Evolutionary conservation across 1,140 invertebrate species (phyloP).

Genomic region (Euglossa dilemma): DNA sequence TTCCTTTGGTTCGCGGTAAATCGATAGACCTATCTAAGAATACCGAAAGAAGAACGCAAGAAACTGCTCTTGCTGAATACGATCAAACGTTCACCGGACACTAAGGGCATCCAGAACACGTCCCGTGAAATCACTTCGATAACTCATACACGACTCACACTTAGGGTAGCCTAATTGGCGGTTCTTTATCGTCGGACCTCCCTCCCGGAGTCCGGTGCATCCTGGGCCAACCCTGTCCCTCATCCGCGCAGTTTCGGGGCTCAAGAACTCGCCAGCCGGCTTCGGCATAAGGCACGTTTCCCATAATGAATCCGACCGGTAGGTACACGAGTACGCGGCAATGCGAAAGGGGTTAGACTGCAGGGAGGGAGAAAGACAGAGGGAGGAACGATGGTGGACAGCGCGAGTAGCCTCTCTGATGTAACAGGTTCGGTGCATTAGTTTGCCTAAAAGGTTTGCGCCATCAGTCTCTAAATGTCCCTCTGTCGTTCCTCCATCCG

Average conservation of each 20-base stretch:
- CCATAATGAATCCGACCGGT: conserved; percentile 65
- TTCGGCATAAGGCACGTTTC: conserved; percentile 49
- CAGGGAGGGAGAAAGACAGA: neutral
- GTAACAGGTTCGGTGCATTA: conserved; percentile 73
- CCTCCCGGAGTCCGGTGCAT: too few species aligned
- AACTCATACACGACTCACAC: neutral
- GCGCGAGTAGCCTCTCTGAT: conserved; percentile 60
- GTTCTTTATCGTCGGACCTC: too few species aligned
- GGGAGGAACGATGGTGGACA: neutral
- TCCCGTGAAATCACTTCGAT: too few species aligned
- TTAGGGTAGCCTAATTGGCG: neutral
- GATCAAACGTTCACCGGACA: too few species aligned
- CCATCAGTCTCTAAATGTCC: conserved; percentile 76
- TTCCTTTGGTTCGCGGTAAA: too few species aligned
- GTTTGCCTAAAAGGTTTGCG: conserved; percentile 78
- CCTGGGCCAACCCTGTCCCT: too few species aligned
- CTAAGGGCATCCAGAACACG: too few species aligned
- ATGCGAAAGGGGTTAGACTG: conserved; percentile 5
- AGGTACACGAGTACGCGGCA: conserved; percentile 20
- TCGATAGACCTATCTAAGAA: too few species aligned
- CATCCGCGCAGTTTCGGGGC: neutral
- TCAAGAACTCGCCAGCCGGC: neutral
- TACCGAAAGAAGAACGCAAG: too few species aligned
- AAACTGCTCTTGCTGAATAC: too few species aligned
- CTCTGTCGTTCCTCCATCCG: conserved; percentile 48